phyloP scores from a whole-genome alignment of 2,888 invertebrate genomes.

The Eucera pruinosa region DNA sequence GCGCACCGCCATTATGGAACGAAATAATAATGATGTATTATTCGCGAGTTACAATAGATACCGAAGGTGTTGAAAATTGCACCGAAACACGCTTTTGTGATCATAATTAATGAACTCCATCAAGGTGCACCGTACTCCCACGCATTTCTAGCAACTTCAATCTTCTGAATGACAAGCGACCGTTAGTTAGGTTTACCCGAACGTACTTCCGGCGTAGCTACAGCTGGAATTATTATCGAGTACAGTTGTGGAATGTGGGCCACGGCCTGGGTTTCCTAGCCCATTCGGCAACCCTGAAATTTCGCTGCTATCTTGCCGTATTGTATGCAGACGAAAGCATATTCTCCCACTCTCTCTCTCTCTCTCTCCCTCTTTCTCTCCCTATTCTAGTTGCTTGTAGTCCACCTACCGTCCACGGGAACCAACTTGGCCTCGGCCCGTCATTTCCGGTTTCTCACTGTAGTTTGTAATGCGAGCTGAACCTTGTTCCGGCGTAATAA shows the following conservation, averaged over 20 bases:
- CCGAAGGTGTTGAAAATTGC: conserved; percentile 55
- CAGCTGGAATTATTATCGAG: conserved; percentile 60
- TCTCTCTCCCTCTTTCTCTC: background rate
- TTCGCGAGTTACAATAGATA: conserved; percentile 52
- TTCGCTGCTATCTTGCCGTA: conserved; percentile 63
- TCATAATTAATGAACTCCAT: conserved; percentile 69
- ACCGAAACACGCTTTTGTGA: conserved; percentile 58
- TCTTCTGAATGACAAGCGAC: conserved; percentile 60
- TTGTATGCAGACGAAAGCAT: conserved; percentile 50
- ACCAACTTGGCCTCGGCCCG: conserved; percentile 69
- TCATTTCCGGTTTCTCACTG: conserved; percentile 67
- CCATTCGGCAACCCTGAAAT: conserved; percentile 62
- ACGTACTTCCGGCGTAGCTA: background rate
- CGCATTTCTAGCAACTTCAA: conserved; percentile 54
- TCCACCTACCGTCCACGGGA: conserved; percentile 55
- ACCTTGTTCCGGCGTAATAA: conserved; percentile 69
- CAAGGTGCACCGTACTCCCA: conserved; percentile 39
- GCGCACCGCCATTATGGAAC: conserved; percentile 28
- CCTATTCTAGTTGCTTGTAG: background rate
- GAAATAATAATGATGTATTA: conserved; percentile 64
- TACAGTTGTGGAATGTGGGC: conserved; percentile 41
- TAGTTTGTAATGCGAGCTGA: conserved; percentile 61
- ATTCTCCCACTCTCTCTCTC: background rate
- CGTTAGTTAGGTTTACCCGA: conserved; percentile 22
- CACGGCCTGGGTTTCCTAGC: conserved; percentile 19